Base-by-base conservation (phyloP, 2,888 invertebrate genomes). In the Linnaemya tessellans region DNA sequence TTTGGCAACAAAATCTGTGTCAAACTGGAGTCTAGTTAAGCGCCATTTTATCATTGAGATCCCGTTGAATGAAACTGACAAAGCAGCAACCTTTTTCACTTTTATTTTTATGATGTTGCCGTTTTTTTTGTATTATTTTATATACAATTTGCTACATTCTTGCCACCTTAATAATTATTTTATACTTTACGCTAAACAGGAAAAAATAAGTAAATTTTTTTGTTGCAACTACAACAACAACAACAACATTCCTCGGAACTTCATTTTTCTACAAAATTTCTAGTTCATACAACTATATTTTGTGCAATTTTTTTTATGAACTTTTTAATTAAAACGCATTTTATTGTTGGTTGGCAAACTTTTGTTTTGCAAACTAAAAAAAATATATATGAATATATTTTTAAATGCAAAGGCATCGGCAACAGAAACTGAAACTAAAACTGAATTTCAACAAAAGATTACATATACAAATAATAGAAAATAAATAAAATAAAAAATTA, bases 271-370 rank as follows among this genome's bases (percentile, higher is more conserved):
- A 62, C 22, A 68, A 81, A n/a, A 62, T 49, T 81, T 81, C 68
- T 81, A 81, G 74, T 81, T 81, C 68, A 81, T 80, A 74, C 62
- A 81, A 68, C 58, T 74, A 51, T 22, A 80, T 67, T 67, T 60
- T 68, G 18, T 68, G 8, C 15, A 35, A 20, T 25, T 51, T 30
- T 35, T 60, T 60, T 68, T 51, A 30, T 22, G 18, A 64, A 30
- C 35, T 80, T 81, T 74, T 60, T 75, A 68, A 81, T 75, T 81
- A 81, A 81, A 67, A 75, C 68, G 49, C 80, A 68, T 68, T 80
- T 80, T 80, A 60, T 81, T 75, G 68, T 74, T 81, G 60, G 56
- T 46, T 71, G 64, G 54, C 54, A 64, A 80, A 46, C 80, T 80
- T 71, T 64, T 80, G 64, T 80, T 71, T 54, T 77, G 22, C 18